phyloP scores from a whole-genome alignment of 2,797 vertebrate species.

The Diglossa cyanea region DNA sequence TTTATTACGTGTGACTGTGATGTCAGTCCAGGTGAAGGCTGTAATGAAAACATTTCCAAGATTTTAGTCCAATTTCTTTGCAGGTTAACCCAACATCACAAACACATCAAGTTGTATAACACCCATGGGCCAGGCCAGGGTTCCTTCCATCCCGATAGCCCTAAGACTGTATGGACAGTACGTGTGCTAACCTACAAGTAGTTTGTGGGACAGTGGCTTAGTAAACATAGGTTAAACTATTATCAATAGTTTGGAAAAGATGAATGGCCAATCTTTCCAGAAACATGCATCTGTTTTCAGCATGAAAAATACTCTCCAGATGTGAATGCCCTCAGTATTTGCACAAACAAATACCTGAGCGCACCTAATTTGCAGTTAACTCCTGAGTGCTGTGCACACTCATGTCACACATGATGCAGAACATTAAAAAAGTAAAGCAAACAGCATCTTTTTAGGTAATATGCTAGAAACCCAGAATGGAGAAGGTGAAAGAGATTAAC shows the following conservation, averaged over 20 bases:
- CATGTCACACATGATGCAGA: not conserved
- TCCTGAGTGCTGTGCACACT: not conserved
- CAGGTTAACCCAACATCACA: slow-evolving; percentile 1
- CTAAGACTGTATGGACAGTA: not conserved
- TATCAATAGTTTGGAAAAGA: not conserved
- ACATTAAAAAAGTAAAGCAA: not conserved
- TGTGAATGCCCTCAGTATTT: not conserved
- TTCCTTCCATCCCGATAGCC: not conserved
- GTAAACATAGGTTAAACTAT: not conserved
- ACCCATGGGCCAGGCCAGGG: not conserved
- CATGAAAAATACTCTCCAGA: not conserved
- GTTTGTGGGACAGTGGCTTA: not conserved
- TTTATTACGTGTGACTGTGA: slow-evolving; percentile 43
- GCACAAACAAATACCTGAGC: not conserved
- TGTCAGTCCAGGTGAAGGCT: slow-evolving; percentile 34
- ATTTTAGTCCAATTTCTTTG: slow-evolving; percentile 18
- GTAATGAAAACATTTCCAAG: slow-evolving; percentile 31
- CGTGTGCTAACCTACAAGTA: not conserved
- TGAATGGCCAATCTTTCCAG: not conserved
- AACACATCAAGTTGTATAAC: not conserved
- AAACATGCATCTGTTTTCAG: not conserved
- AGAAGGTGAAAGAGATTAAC: not conserved
- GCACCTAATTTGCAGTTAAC: not conserved
- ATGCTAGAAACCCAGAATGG: not conserved
- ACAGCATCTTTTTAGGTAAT: not conserved